Evolutionary conservation across 2,888 invertebrate genomes (phyloP).

Genomic region (Tinea trinotella): DNA sequence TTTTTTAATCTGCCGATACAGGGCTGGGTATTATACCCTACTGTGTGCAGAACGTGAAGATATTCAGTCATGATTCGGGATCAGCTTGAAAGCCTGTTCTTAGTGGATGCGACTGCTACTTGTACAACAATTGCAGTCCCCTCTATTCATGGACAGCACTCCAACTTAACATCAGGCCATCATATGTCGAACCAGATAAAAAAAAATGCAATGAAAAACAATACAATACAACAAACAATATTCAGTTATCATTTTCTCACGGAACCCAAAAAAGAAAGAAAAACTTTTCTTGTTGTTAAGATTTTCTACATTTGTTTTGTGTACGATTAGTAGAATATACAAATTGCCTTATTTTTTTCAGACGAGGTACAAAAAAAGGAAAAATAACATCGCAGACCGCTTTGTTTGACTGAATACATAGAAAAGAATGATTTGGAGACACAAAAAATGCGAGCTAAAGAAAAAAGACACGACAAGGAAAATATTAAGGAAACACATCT

Average conservation of each 20-base stretch:
- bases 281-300: not conserved
- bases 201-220: not conserved
- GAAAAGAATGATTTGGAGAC: not conserved
- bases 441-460: not conserved
- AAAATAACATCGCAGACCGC: not conserved
- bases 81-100: too few species aligned
- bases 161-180: too few species aligned
- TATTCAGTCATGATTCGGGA: too few species aligned
- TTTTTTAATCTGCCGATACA: too few species aligned
- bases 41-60: too few species aligned
- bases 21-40: too few species aligned
- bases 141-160: too few species aligned
- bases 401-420: slow-evolving; percentile 6
- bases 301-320: slow-evolving; percentile 2
- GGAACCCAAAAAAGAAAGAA: not conserved
- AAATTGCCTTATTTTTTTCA: slow-evolving; percentile 11
- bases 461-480: not conserved
- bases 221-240: too few species aligned
- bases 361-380: slow-evolving; percentile 4
- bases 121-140: too few species aligned
- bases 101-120: too few species aligned
- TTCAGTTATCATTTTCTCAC: too few species aligned
- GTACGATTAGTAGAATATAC: slow-evolving; percentile 5
- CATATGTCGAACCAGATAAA: too few species aligned
- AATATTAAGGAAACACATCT: slow-evolving; percentile 5